These are phyloP conservation scores for Epinotia nisella DNA, from an alignment of 2,888 invertebrate species.

Conservation along the genomic window DNA sequence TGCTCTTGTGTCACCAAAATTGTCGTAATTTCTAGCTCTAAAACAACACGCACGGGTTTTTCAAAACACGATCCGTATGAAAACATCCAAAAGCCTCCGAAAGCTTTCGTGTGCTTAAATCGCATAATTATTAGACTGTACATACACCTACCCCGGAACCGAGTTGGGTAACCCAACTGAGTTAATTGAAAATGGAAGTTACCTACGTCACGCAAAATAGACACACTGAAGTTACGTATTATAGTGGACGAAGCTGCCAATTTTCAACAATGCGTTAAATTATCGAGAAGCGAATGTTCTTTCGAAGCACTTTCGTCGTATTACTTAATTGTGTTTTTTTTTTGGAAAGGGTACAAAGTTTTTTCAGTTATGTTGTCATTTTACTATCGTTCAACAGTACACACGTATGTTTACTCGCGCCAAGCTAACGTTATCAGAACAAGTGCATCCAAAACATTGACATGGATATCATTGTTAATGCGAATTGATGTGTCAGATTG, in stretches of 20 bases:
- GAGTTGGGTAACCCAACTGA: conserved; percentile 38
- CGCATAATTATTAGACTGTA: conserved; percentile 36
- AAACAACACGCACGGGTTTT: conserved; percentile 15
- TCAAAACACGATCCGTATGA: conserved; percentile 26
- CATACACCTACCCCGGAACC: conserved; percentile 26
- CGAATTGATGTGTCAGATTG: too few relatives aligned
- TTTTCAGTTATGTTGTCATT: too few relatives aligned
- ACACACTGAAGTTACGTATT: too few relatives aligned
- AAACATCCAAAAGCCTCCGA: conserved; percentile 30
- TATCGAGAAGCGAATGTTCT: background rate
- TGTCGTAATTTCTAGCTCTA: background rate
- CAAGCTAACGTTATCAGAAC: too few relatives aligned
- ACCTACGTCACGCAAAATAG: too few relatives aligned
- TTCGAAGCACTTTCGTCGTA: background rate
- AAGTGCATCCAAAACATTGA: too few relatives aligned
- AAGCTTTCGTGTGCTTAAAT: conserved; percentile 34
- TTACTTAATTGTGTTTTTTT: background rate
- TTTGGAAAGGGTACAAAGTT: background rate
- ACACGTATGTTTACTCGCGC: too few relatives aligned
- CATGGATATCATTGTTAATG: too few relatives aligned
- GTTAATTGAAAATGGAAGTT: conserved; percentile 43
- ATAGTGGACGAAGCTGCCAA: conserved; percentile 33
- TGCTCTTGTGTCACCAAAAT: too few relatives aligned
- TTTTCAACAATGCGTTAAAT: conserved; percentile 30
- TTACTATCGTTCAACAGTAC: too few relatives aligned